Percentiles rank a stretch among this genome's conserved stretches.
These are phyloP conservation scores for Xiphophorus hellerii DNA, from an alignment of 2,113 vertebrate genomes.

Conservation along the genomic window DNA sequence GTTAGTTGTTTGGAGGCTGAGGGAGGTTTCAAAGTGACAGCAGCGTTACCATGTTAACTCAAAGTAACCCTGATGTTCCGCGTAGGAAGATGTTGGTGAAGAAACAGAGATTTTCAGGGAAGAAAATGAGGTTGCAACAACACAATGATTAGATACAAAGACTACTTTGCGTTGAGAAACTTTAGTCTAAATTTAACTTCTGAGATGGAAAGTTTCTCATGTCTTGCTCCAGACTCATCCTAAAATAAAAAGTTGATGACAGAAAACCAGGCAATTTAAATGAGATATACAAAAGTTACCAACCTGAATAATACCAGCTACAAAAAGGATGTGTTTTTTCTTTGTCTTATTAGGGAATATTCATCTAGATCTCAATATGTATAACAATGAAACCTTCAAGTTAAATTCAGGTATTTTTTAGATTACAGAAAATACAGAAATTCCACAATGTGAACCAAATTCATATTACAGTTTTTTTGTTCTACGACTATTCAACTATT, in stretches of 20 bases:
- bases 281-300: too few species aligned
- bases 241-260: background rate
- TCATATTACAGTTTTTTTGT: too few species aligned
- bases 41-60: background rate
- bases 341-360: too few species aligned
- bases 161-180: background rate
- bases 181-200: background rate
- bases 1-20: constrained; percentile 9
- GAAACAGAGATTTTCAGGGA: constrained; percentile 14
- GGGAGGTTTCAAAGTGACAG: constrained; percentile 26
- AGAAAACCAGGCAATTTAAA: too few species aligned
- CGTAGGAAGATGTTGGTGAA: constrained; percentile 9
- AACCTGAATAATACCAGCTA: too few species aligned
- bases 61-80: constrained; percentile 2
- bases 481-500: too few species aligned
- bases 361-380: too few species aligned
- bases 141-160: background rate
- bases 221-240: background rate
- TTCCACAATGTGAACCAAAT: too few species aligned
- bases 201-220: background rate
- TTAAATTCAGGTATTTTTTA: too few species aligned
- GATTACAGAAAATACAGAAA: too few species aligned
- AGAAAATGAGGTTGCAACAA: background rate
- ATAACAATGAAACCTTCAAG: too few species aligned
- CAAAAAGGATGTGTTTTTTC: too few species aligned